These are phyloP conservation scores for Ctenicera cuprea DNA, from an alignment of 2,888 invertebrate species.

Conservation along the genomic window DNA sequence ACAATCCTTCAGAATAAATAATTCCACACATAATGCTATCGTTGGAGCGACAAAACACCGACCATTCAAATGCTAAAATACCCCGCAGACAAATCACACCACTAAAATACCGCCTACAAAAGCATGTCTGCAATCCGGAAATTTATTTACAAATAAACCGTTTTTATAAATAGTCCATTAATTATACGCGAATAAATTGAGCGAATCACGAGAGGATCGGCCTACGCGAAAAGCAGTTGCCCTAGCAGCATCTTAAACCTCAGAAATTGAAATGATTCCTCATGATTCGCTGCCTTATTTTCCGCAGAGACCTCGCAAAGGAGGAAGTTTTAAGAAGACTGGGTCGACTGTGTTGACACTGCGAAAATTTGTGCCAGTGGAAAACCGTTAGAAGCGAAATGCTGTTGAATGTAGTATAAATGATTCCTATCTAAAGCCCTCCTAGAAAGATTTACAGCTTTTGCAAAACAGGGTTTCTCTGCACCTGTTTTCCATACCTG, in stretches of 20 bases:
- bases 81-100: conserved; percentile 30
- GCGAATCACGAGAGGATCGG: neutral
- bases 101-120: conserved; percentile 21
- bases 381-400: conserved; percentile 7
- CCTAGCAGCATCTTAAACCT: conserved; percentile 20
- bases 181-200: conserved; percentile 20
- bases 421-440: conserved; percentile 28
- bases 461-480: neutral
- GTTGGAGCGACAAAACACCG: conserved; percentile 30
- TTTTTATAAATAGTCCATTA: conserved; percentile 30
- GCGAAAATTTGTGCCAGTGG: conserved; percentile 25
- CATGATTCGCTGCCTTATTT: conserved; percentile 2
- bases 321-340: neutral
- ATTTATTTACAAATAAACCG: conserved; percentile 24
- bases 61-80: conserved; percentile 34
- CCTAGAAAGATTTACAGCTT: conserved; percentile 21
- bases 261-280: conserved; percentile 26
- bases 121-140: conserved; percentile 9
- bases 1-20: conserved; percentile 24
- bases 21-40: conserved; percentile 14
- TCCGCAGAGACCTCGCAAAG: neutral
- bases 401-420: conserved; percentile 26
- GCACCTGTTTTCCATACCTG: conserved; percentile 25
- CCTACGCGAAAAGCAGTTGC: neutral
- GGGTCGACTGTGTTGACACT: neutral